Percentiles rank a stretch among this genome's conserved stretches.
Evolutionary conservation across 2,797 vertebrate species (phyloP).

Genomic region (Phataginus tricuspis): DNA sequence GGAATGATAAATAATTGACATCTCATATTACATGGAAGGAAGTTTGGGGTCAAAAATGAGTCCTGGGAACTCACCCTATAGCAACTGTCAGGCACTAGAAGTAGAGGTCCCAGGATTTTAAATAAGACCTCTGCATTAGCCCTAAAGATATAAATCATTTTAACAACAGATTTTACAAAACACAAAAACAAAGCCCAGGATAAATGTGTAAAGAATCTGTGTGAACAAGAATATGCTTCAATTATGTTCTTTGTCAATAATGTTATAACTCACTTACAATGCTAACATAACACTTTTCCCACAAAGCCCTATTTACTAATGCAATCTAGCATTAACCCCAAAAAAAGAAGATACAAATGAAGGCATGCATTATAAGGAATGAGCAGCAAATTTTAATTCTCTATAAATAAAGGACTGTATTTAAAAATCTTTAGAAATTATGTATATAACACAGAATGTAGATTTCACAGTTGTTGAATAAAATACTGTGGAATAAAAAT

Average conservation of each 20-base stretch:
- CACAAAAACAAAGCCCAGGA: not conserved
- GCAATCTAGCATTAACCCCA: not conserved
- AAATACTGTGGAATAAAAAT: not conserved
- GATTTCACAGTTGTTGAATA: not conserved
- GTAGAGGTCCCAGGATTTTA: not conserved
- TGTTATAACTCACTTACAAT: not conserved
- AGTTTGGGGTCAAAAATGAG: not conserved
- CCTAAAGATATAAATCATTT: not conserved
- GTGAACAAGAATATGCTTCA: not conserved
- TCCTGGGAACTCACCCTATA: not conserved
- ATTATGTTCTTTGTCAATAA: not conserved
- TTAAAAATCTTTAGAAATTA: not conserved
- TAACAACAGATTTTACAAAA: not conserved
- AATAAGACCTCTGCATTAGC: not conserved
- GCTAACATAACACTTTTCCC: not conserved
- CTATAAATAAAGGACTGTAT: not conserved
- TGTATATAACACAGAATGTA: not conserved
- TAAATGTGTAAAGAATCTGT: not conserved
- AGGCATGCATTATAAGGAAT: not conserved
- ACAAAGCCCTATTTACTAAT: not conserved
- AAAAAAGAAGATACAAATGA: not conserved
- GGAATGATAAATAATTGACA: conserved; percentile 13
- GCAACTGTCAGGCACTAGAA: not conserved
- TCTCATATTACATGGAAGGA: not conserved
- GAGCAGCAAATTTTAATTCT: not conserved